A percentile compares a stretch with the other conserved stretches of the same genome.
Conservation (phyloP, 2,797 vertebrate species). For the Anguilla pacifica region DNA sequence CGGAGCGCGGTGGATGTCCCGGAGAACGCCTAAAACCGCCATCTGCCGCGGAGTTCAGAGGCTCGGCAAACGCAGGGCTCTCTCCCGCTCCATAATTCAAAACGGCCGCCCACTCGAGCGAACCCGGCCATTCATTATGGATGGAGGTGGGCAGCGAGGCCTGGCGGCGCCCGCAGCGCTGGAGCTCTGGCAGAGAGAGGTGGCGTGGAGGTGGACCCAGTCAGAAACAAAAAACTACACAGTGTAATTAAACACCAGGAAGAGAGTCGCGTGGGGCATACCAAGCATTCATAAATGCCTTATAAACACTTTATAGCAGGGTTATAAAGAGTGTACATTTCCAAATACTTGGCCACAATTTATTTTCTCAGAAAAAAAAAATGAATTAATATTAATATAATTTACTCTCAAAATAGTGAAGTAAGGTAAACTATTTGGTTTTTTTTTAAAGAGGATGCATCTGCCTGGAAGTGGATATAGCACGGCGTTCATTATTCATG, state of each 20-base stretch:
- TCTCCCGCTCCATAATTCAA: conserved; percentile 34
- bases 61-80: conserved; percentile 4
- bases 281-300: not conserved
- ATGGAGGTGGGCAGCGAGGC: conserved; percentile 21
- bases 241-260: not conserved
- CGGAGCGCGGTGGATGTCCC: not conserved
- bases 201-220: not conserved
- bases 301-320: not conserved
- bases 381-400: not conserved
- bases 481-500: not conserved
- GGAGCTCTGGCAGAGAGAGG: too few relatives aligned
- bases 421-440: not conserved
- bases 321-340: not conserved
- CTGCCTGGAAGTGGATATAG: not conserved
- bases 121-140: conserved; percentile 30
- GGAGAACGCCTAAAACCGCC: not conserved
- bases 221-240: not conserved
- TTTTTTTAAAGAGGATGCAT: not conserved
- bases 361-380: not conserved
- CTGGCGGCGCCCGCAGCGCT: not conserved
- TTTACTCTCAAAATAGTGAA: not conserved
- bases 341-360: not conserved
- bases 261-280: not conserved
- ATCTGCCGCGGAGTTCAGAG: not conserved
- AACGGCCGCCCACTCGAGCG: not conserved